Evolutionary conservation across 2,888 invertebrate genomes (phyloP).

Genomic region (Polyommatus iphigenia): DNA sequence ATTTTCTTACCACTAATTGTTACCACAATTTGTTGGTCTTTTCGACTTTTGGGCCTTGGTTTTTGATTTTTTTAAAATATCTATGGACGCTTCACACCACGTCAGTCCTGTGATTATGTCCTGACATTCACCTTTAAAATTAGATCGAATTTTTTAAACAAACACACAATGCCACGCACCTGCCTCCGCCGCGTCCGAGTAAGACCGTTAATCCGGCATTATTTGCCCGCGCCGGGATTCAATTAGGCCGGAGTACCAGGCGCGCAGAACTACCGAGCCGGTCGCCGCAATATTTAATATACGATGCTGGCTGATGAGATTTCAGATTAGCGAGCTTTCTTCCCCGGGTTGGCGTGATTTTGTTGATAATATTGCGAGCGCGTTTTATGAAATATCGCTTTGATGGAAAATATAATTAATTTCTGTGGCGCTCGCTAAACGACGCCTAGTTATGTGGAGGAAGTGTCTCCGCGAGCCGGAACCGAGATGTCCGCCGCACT

Average conservation of each 20-base stretch:
- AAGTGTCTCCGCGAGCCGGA: slow-evolving; percentile 5
- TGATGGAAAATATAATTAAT: not conserved
- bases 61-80: too few relatives aligned
- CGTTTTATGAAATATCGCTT: not conserved
- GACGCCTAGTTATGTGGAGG: not conserved
- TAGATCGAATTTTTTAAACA: not conserved
- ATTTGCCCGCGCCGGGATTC: not conserved
- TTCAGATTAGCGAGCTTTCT: not conserved
- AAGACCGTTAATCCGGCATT: not conserved
- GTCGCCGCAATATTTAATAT: slow-evolving; percentile 13
- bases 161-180: not conserved
- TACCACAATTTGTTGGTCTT: too few relatives aligned
- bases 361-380: not conserved
- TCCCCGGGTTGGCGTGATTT: not conserved
- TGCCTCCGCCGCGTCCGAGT: not conserved
- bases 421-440: not conserved
- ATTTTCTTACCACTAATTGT: too few relatives aligned
- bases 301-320: not conserved
- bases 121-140: not conserved
- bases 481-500: slow-evolving; percentile 5
- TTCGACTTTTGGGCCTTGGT: too few relatives aligned
- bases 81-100: too few relatives aligned
- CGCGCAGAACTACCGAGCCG: not conserved
- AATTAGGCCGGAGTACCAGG: slow-evolving; percentile 16
- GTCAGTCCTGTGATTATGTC: too few relatives aligned